These are phyloP conservation scores for Synanceia verrucosa DNA, from an alignment of 2,797 vertebrate species.

Conservation along the genomic window DNA sequence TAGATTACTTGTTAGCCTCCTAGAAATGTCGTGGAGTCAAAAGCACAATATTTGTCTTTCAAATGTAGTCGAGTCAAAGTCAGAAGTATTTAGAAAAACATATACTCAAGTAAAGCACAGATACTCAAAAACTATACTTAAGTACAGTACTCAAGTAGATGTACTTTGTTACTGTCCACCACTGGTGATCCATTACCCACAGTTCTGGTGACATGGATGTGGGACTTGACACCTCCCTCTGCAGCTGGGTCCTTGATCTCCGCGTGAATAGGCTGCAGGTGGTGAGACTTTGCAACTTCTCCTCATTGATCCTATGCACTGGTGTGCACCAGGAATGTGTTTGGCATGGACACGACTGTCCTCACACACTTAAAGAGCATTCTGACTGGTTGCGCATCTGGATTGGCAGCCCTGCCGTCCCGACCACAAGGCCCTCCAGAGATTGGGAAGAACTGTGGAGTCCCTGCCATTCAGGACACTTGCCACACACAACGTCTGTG, in stretches of 20 bases:
- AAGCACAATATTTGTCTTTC: no score
- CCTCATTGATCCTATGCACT: neutral
- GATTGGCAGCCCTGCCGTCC: constrained; percentile 19
- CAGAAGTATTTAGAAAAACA: no score
- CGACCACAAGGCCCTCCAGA: constrained; percentile 22
- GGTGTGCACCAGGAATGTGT: neutral
- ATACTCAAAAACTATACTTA: no score
- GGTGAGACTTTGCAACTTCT: constrained; percentile 24
- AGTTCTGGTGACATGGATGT: neutral
- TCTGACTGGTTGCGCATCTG: constrained; percentile 5
- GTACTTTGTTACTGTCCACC: no score
- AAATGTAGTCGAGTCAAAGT: no score
- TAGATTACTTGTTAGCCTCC: no score
- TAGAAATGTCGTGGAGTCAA: no score
- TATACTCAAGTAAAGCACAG: no score
- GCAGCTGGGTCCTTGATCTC: constrained; percentile 38
- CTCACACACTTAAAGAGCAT: neutral
- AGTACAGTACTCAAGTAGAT: no score
- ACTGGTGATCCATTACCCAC: neutral
- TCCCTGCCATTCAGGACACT: constrained; percentile 23
- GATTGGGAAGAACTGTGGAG: constrained; percentile 15
- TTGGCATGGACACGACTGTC: neutral
- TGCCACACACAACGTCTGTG: constrained; percentile 43
- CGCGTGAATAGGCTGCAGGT: constrained; percentile 33
- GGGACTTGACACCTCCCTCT: constrained; percentile 34